Base-by-base conservation (phyloP, 2,113 vertebrate genomes). In the Clarias magur region DNA sequence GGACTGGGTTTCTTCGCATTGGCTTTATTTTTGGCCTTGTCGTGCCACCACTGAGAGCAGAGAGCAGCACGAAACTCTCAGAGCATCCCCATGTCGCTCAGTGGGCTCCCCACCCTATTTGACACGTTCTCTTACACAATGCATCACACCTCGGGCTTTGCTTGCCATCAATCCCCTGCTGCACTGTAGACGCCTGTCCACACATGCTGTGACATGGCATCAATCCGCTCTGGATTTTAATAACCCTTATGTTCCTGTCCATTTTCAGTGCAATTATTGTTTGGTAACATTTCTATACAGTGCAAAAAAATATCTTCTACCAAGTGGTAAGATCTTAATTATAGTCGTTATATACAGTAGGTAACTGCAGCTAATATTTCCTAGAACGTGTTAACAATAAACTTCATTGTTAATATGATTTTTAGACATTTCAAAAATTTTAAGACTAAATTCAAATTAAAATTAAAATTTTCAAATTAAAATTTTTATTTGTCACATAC, bases 11-110 rank as follows among this genome's bases (percentile, higher is more conserved):
- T 92, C 62, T n/a, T 91, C 88, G 21, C n/a, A 81, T 88, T 84
- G 27, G 30, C 73, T 88, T 92, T 95, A 94, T 95, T 94, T 94
- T 92, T 79, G 91, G 80, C 89, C n/a, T 13, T 54, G 82, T 82
- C 76, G 62, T 87, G 90, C 94, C 89, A 89, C 93, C 92, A 90
- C 84, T 42, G 92, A 92, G 93, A 89, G 89, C 54, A 63, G 85
- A n/a, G 38, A 93, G 89, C 92, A 93, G 91, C 91, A 82, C 89
- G 89, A 87, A 87, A 84, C 87, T 85, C 89, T 90, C 88, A 90
- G 87, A 91, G 87, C 62, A 57, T 90, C 87, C 80, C n/a, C 73
- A 78, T 70, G 54, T 82, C 54, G 34, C 82, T 84, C 80, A 80
- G 80, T 75, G 88, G 75, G 54, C 87, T 84, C 73, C 76, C 34